phyloP scores from a whole-genome alignment of 2,113 vertebrate species.

The Brachyhypopomus gauderio region DNA sequence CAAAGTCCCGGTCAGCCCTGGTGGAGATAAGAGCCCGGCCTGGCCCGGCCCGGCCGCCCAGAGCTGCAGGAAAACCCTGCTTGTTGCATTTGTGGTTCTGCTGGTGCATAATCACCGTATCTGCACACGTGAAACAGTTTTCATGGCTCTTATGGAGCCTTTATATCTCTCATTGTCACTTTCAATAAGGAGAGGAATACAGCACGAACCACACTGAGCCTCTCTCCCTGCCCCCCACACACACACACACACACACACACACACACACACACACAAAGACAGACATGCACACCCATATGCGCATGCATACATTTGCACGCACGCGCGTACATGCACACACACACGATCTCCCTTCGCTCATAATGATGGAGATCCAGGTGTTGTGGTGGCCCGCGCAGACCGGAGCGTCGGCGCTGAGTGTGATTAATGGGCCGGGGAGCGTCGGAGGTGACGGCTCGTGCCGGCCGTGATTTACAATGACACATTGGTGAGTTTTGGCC shows the following conservation, averaged over 20 bases:
- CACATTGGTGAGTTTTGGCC: conserved; percentile 49
- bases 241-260: conserved; percentile 42
- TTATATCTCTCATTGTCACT: conserved; percentile 61
- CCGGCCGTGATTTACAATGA: conserved; percentile 50
- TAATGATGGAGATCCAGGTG: conserved; percentile 45
- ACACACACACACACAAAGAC: conserved; percentile 38
- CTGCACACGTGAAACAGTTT: conserved; percentile 55
- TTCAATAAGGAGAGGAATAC: conserved; percentile 62
- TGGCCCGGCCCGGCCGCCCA: neutral
- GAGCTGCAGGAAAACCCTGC: conserved; percentile 23
- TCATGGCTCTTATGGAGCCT: conserved; percentile 48
- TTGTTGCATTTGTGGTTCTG: conserved; percentile 40
- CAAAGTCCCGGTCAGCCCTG: neutral
- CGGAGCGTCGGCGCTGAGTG: conserved; percentile 49
- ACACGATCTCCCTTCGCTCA: conserved; percentile 35
- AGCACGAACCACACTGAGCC: conserved; percentile 44
- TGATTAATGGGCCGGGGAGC: conserved; percentile 61
- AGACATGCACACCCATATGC: conserved; percentile 32
- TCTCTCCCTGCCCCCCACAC: conserved; percentile 5
- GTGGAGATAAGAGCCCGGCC: conserved; percentile 25
- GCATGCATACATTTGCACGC: conserved; percentile 1
- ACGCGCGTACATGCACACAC: conserved; percentile 20
- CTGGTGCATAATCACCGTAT: conserved; percentile 57
- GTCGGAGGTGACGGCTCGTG: conserved; percentile 47
- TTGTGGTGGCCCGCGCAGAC: conserved; percentile 27